Percentiles rank a stretch among this genome's conserved stretches.
Evolutionary conservation across 2,888 invertebrate genomes (phyloP).

Genomic region (Macropis europaea): DNA sequence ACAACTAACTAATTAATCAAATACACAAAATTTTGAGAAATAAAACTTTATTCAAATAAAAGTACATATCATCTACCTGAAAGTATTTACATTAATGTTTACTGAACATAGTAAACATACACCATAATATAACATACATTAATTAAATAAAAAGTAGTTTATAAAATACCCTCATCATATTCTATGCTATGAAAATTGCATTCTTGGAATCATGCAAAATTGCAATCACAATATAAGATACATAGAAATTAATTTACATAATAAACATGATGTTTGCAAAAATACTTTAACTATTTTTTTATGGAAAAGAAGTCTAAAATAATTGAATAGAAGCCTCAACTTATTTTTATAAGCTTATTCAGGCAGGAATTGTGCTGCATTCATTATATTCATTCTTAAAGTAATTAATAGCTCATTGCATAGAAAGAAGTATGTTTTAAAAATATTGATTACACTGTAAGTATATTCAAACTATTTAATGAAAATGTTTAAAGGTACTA

Average conservation of each 20-base stretch:
- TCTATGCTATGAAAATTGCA: neutral
- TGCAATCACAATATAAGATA: neutral
- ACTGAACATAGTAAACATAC: too few species aligned
- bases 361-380: neutral
- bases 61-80: slow-evolving; percentile 41
- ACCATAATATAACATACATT: neutral
- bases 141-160: neutral
- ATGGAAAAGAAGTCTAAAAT: neutral
- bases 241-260: neutral
- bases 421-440: slow-evolving; percentile 12
- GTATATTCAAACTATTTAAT: neutral
- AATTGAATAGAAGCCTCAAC: slow-evolving; percentile 23
- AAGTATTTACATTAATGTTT: slow-evolving; percentile 37
- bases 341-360: slow-evolving; percentile 19
- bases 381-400: slow-evolving; percentile 21
- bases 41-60: slow-evolving; percentile 54
- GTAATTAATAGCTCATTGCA: slow-evolving; percentile 13
- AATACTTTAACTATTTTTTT: neutral
- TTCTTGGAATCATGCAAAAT: slow-evolving; percentile 10
- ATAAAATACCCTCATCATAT: neutral
- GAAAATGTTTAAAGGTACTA: slow-evolving; percentile 1
- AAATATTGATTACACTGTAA: slow-evolving; percentile 8
- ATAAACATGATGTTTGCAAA: neutral
- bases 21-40: slow-evolving; percentile 43
- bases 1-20: slow-evolving; percentile 38